Percentiles rank a stretch among this genome's conserved stretches.
phyloP scores from a whole-genome alignment of 2,797 vertebrate genomes.

The Pteropus rufus region DNA sequence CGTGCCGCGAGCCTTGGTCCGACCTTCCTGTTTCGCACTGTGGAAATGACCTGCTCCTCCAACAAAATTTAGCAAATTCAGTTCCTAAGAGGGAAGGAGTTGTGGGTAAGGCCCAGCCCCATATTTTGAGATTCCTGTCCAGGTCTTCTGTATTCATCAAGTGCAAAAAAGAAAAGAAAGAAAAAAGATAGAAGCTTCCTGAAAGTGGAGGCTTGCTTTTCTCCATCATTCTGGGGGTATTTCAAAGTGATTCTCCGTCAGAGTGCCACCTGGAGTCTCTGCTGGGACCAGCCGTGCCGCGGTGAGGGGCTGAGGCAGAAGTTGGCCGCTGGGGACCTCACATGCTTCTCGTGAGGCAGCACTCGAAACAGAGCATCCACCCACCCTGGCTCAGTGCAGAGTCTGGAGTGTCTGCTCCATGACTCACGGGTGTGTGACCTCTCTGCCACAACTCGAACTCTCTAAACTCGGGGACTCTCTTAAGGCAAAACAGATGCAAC shows the following conservation, averaged over 20 bases:
- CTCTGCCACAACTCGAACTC: not conserved
- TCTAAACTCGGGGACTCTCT: not conserved
- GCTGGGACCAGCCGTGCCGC: not conserved
- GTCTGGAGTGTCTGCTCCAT: not conserved
- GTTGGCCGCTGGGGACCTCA: rapidly evolving
- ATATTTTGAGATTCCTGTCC: not conserved
- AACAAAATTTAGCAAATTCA: not conserved
- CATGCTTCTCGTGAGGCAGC: not conserved
- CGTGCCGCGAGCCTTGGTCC: no score
- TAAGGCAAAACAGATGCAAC: not conserved
- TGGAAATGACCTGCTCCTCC: not conserved
- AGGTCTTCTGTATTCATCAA: not conserved
- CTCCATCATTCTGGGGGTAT: not conserved
- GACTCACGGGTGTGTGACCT: rapidly evolving
- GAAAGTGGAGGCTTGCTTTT: not conserved
- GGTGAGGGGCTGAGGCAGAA: not conserved
- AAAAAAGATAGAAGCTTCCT: not conserved
- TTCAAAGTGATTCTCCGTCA: not conserved
- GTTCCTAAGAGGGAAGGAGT: not conserved
- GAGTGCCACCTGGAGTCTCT: not conserved
- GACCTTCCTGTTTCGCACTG: not conserved
- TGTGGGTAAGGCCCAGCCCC: not conserved
- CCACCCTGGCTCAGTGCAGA: rapidly evolving
- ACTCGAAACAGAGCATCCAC: rapidly evolving
- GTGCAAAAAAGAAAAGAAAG: not conserved